These are phyloP conservation scores for Volucella bombylans DNA, from an alignment of 2,888 invertebrate species.

Conservation along the genomic window DNA sequence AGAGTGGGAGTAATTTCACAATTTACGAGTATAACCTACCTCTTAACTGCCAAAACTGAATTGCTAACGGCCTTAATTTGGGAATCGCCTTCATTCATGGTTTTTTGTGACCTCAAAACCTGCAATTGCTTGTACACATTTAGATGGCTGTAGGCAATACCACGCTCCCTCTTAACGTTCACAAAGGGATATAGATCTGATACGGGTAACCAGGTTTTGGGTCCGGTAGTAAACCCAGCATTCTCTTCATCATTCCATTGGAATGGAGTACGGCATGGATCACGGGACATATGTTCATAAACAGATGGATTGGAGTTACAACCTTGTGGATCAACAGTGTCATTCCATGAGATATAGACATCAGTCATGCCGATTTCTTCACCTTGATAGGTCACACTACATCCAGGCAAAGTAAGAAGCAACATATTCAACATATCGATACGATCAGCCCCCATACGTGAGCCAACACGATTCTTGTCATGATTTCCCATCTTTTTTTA, in stretches of 20 bases:
- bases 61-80: conserved; percentile 80
- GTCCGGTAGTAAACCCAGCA: conserved; percentile 79
- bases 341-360: conserved; percentile 85
- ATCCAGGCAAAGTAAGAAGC: conserved; percentile 90
- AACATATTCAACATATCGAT: conserved; percentile 90
- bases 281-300: conserved; percentile 85
- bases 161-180: conserved; percentile 84
- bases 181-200: conserved; percentile 84
- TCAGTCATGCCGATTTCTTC: conserved; percentile 93
- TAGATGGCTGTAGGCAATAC: conserved; percentile 83
- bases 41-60: conserved; percentile 83
- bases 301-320: conserved; percentile 85
- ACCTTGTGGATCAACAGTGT: conserved; percentile 87
- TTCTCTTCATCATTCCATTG: conserved; percentile 84
- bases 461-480: conserved; percentile 86
- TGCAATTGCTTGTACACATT: conserved; percentile 85
- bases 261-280: conserved; percentile 86
- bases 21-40: conserved; percentile 76
- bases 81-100: conserved; percentile 84
- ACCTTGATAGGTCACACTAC: conserved; percentile 92
- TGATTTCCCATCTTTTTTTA: conserved; percentile 86
- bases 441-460: conserved; percentile 86
- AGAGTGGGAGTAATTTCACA: background rate
- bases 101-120: conserved; percentile 81
- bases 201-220: conserved; percentile 81